Percentiles rank a stretch among this genome's conserved stretches.
Conservation (phyloP, 2,797 vertebrate species). For the Syndactyla subalaris region DNA sequence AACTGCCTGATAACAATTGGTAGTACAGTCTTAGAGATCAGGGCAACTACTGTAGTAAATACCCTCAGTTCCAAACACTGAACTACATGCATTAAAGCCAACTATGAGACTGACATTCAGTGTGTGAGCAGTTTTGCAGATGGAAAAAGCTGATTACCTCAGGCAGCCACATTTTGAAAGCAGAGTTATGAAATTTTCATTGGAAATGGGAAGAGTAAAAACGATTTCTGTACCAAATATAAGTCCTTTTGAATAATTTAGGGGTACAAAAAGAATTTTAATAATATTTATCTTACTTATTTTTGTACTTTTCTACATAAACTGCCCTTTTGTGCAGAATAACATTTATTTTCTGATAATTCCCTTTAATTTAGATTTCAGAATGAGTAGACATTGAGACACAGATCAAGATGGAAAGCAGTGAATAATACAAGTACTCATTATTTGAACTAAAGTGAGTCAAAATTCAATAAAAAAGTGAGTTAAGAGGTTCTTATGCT, state of each 20-base stretch:
- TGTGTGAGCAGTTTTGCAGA: background rate
- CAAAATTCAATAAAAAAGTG: conserved; percentile 39
- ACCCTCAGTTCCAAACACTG: background rate
- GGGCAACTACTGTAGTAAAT: background rate
- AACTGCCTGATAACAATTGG: background rate
- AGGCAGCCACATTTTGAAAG: background rate
- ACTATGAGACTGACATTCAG: background rate
- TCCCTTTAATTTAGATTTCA: background rate
- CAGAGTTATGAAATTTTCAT: background rate
- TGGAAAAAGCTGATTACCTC: background rate
- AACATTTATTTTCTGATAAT: background rate
- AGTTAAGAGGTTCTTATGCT: conserved; percentile 47
- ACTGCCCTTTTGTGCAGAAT: background rate
- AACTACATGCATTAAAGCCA: background rate
- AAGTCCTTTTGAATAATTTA: background rate
- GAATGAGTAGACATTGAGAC: background rate
- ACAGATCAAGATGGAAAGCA: background rate
- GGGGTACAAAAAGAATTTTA: background rate
- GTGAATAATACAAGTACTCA: conserved; percentile 31
- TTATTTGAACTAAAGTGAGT: background rate
- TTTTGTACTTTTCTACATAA: background rate
- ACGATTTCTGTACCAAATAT: background rate
- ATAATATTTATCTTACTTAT: background rate
- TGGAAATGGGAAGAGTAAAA: background rate
- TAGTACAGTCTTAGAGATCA: background rate